phyloP scores from a whole-genome alignment of 1,140 invertebrate genomes.

The Drosophila serrata region DNA sequence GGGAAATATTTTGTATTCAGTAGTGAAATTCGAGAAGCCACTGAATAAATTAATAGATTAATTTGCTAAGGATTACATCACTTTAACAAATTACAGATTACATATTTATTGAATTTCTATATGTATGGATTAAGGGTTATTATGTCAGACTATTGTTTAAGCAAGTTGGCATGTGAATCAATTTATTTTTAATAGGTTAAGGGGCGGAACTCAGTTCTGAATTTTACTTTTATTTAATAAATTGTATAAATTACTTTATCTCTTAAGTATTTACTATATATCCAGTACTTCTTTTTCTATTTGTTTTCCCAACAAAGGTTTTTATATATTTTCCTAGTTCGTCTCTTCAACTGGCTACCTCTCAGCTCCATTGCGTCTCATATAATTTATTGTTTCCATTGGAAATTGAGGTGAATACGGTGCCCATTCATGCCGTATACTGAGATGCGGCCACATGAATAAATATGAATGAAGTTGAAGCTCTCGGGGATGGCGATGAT shows the following conservation, averaged over 20 bases:
- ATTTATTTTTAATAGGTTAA: neutral
- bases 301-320: neutral
- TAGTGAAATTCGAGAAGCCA: conserved; percentile 57
- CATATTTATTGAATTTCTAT: conserved; percentile 10
- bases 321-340: too few relatives aligned
- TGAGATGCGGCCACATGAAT: conserved; percentile 44
- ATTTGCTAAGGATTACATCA: conserved; percentile 14
- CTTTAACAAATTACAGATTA: neutral
- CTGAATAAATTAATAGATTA: conserved; percentile 18
- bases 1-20: conserved; percentile 28
- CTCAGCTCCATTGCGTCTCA: conserved; percentile 23
- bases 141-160: neutral
- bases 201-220: neutral
- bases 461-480: conserved; percentile 57
- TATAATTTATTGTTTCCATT: conserved; percentile 39
- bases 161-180: neutral
- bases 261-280: too few relatives aligned
- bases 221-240: neutral
- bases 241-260: too few relatives aligned
- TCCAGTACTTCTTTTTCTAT: neutral
- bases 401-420: conserved; percentile 40
- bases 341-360: neutral
- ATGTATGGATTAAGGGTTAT: neutral
- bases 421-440: conserved; percentile 37
- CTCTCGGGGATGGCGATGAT: conserved; percentile 12